A percentile compares a stretch with the other conserved stretches of the same genome.
Conservation (phyloP, 2,797 vertebrate species). For the Caiman crocodilus region DNA sequence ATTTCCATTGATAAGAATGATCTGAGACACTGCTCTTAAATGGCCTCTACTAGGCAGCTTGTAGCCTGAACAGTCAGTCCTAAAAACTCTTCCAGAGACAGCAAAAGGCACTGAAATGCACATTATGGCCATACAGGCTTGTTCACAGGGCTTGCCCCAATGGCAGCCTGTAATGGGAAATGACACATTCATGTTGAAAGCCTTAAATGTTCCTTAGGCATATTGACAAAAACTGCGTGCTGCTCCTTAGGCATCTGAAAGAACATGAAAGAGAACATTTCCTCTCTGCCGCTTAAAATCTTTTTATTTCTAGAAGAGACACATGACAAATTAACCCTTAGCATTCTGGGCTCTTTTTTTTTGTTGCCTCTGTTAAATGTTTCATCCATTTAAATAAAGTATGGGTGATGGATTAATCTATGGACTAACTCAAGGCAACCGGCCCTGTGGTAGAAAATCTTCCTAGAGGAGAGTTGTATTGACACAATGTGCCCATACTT, state of each 20-base stretch:
- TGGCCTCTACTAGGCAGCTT: slow-evolving; percentile 30
- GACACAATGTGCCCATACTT: not conserved
- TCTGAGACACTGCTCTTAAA: slow-evolving; percentile 37
- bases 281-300: not conserved
- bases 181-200: slow-evolving; percentile 50
- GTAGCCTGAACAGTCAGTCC: slow-evolving; percentile 12
- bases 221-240: slow-evolving; percentile 15
- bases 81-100: not conserved
- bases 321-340: not conserved
- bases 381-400: not conserved
- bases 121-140: not conserved
- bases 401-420: not conserved
- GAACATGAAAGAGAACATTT: slow-evolving; percentile 17
- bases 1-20: not conserved
- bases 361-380: not conserved
- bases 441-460: not conserved
- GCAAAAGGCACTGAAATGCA: not conserved
- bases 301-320: not conserved
- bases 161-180: slow-evolving; percentile 47
- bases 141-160: not conserved
- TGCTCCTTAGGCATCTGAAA: slow-evolving; percentile 40
- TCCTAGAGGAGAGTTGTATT: not conserved
- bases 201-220: slow-evolving; percentile 36
- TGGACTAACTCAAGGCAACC: not conserved
- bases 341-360: not conserved